phyloP scores from a whole-genome alignment of 1,140 invertebrate species.

The Amphibalanus amphitrite region DNA sequence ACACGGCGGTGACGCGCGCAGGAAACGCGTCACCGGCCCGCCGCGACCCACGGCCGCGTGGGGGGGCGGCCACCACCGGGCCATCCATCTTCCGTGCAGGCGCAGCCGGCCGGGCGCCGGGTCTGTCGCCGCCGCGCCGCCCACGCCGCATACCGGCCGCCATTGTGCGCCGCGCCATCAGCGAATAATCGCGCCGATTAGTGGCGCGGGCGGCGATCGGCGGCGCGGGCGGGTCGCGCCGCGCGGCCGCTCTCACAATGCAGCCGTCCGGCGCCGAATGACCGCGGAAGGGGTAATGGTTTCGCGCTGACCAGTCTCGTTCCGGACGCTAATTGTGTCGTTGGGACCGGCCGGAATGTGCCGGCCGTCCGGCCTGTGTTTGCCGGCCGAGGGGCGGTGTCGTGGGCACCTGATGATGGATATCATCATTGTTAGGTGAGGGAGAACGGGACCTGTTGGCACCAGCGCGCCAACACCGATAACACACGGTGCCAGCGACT shows the following conservation, averaged over 20 bases:
- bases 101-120: background rate
- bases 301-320: background rate
- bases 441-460: no score
- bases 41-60: background rate
- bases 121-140: background rate
- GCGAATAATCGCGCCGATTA: background rate
- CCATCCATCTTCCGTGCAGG: no score
- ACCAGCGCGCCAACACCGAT: no score
- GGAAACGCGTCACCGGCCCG: background rate
- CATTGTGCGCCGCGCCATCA: background rate
- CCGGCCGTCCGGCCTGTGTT: background rate
- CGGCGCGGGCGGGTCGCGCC: no score
- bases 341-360: background rate
- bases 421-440: no score
- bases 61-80: background rate
- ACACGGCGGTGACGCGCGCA: no score
- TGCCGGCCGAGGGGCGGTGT: background rate
- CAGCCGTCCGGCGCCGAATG: background rate
- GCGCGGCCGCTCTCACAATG: background rate
- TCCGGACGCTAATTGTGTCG: background rate
- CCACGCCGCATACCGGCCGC: background rate
- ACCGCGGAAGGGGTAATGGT: background rate
- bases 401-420: no score
- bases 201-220: background rate
- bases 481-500: no score